Conservation (phyloP, 2,113 vertebrate genomes). For the Willisornis vidua region DNA sequence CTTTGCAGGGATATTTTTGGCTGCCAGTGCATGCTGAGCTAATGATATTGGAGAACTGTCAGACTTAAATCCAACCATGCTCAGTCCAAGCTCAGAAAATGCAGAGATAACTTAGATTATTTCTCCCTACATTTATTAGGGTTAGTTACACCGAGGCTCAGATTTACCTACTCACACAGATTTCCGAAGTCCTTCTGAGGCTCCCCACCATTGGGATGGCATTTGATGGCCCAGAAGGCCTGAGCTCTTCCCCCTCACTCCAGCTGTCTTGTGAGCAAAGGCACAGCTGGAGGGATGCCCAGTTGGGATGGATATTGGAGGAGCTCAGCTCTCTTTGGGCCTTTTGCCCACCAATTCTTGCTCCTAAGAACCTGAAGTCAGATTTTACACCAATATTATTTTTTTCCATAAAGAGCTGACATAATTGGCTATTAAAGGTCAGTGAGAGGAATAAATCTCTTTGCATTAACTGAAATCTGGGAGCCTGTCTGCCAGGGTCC, state of each 20-base stretch:
- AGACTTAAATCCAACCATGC: neutral
- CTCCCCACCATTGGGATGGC: accelerated
- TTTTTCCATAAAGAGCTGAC: neutral
- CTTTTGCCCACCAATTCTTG: neutral
- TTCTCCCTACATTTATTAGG: neutral
- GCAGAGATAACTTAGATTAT: neutral
- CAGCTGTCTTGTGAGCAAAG: neutral
- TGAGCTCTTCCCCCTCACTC: neutral
- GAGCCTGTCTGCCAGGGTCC: neutral
- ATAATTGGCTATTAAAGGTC: neutral
- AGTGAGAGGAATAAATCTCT: neutral
- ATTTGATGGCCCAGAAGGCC: neutral
- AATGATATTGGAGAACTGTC: neutral
- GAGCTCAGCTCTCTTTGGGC: neutral
- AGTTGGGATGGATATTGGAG: neutral
- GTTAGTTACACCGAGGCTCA: neutral
- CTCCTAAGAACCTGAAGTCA: neutral
- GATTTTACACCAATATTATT: neutral
- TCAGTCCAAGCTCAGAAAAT: neutral
- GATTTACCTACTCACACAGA: neutral
- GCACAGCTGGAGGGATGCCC: neutral
- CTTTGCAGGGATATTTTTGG: neutral
- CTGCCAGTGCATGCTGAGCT: neutral
- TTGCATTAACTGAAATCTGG: neutral
- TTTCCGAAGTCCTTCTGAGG: neutral